Base-by-base conservation (phyloP, 2,888 invertebrate genomes). In the Platynereis dumerilii region DNA sequence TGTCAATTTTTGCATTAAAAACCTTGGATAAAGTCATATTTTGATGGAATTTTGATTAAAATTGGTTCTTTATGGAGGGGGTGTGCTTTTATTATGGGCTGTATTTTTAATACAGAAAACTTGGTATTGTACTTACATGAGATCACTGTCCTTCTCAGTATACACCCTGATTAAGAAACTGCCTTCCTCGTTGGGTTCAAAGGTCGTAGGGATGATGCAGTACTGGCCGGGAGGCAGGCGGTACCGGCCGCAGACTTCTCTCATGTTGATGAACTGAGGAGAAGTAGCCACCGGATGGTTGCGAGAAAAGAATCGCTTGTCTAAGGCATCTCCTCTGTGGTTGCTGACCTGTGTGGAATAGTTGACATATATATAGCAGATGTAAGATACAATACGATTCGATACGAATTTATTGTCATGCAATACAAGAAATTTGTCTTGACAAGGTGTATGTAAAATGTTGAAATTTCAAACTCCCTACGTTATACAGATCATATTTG, bases 161-260 rank as follows among this genome's bases (percentile, higher is more conserved):
- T 95, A 97, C 67, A 96, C 91, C 74, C 97, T 87, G 59, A 98
- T 87, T 70, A 97, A 87, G 83, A 96, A 98, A 84, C 97, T 96
- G 22, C 95, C 97, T 79, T 96, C 95, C 80, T 96, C 93, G 72
- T 94, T 91, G 0, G 95, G 92, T 69, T 97, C 96, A 84, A 95
- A 98, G 0, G 97, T 96, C 55, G 96, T 95, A 2, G 97, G 97
- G 60, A 97, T 90, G 74, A 98, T 92, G 76, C 93, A 91, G 86
- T 98, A 98, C 15, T 90, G 89, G 34, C 97, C 97, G 0, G 94
- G 94, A 1, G 94, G 93, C 61, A 97, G 87, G 81, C 93, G 93
- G 86, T 96, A 96, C 28, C 97, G 91, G 73, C 88, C 89, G 78
- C 91, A 91, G 65, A 96, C 93, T 87, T 97, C 96, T 59, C 97